These are phyloP conservation scores for Menidia beryllina DNA, from an alignment of 2,113 vertebrate genomes.

Conservation along the genomic window DNA sequence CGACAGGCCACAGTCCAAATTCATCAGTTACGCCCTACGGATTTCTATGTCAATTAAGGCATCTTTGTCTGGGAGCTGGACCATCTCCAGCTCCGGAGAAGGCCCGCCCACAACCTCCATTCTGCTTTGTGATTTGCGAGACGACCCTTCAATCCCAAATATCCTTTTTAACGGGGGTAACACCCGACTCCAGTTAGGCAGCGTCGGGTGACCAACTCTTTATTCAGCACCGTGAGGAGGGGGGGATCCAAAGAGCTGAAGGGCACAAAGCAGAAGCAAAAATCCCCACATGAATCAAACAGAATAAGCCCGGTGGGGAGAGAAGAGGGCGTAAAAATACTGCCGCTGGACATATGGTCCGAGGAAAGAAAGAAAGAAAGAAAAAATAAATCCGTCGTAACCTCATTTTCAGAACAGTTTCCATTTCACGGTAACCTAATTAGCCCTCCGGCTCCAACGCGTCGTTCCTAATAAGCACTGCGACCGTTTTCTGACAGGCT, in stretches of 20 bases:
- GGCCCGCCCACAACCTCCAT: conserved; percentile 43
- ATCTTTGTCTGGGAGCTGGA: conserved; percentile 65
- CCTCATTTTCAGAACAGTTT: conserved; percentile 20
- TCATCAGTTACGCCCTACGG: conserved; percentile 10
- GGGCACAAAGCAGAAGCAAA: background rate
- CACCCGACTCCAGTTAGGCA: conserved; percentile 79
- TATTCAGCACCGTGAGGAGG: conserved; percentile 28
- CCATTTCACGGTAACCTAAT: conserved; percentile 15
- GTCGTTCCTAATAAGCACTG: conserved; percentile 34
- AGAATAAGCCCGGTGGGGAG: background rate
- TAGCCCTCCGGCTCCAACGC: conserved; percentile 24
- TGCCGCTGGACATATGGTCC: background rate
- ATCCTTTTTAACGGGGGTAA: conserved; percentile 65
- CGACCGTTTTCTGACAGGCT: conserved; percentile 16
- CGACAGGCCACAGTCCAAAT: background rate
- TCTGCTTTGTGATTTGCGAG: conserved; percentile 68
- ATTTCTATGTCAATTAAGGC: conserved; percentile 27
- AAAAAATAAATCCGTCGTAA: conserved; percentile 16
- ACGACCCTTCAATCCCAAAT: conserved; percentile 61
- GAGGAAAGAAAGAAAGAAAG: background rate
- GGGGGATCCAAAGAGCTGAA: conserved; percentile 2
- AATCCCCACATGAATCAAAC: conserved; percentile 5
- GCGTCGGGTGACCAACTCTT: conserved; percentile 77
- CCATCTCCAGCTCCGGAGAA: conserved; percentile 14
- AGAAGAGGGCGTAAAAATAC: conserved; percentile 1